Percentiles rank a stretch among this genome's conserved stretches.
Conservation (phyloP, 2,797 vertebrate genomes). For the Anas capensis region DNA sequence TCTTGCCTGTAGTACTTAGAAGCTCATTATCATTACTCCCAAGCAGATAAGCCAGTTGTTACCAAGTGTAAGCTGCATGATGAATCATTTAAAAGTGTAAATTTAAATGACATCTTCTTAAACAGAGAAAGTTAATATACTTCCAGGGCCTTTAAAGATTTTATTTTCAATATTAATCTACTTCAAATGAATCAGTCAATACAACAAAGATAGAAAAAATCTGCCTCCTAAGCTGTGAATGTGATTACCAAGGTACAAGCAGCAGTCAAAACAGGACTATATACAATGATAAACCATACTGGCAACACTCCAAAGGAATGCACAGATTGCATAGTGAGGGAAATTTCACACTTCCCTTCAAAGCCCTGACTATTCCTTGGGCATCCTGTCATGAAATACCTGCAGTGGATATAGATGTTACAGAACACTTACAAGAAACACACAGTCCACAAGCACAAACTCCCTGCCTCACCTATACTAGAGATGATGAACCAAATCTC, state of each 20-base stretch:
- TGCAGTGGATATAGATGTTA: not conserved
- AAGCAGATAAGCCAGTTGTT: not conserved
- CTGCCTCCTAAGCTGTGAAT: not conserved
- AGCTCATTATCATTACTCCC: not conserved
- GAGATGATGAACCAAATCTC: not conserved
- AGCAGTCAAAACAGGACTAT: not conserved
- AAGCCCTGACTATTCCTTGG: not conserved
- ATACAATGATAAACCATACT: not conserved
- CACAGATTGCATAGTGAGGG: not conserved
- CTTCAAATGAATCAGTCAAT: not conserved
- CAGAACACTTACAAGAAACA: accelerated
- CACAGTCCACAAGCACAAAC: not conserved
- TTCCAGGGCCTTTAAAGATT: not conserved
- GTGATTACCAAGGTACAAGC: not conserved
- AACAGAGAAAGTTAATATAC: not conserved
- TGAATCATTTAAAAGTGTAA: not conserved
- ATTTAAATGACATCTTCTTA: not conserved
- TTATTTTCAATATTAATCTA: not conserved
- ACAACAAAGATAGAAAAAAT: not conserved
- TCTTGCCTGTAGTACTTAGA: not conserved
- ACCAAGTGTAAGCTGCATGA: not conserved
- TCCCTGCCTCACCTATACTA: not conserved
- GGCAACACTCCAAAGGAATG: not conserved
- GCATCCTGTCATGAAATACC: not conserved
- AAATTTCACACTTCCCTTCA: not conserved